Conservation (phyloP, 2,888 invertebrate genomes). For the Polydesmus complanatus region DNA sequence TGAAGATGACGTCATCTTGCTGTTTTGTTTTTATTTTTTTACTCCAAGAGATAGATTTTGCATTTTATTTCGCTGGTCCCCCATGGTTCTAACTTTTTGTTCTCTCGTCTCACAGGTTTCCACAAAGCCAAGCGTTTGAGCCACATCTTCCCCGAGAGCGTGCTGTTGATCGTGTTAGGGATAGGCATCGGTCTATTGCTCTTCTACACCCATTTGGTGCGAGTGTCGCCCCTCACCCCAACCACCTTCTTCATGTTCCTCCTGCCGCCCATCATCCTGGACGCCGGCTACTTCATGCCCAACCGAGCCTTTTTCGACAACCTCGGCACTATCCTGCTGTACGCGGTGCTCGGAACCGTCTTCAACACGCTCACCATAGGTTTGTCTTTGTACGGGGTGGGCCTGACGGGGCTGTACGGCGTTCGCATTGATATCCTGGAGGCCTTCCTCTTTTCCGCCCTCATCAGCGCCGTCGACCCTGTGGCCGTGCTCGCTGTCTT, state of each 20-base stretch:
- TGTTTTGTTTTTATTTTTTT: too few relatives aligned
- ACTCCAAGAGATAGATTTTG: too few relatives aligned
- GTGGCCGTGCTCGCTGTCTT: conserved; percentile 94
- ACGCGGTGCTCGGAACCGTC: conserved; percentile 88
- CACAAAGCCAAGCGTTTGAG: conserved; percentile 86
- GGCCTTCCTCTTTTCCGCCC: conserved; percentile 73
- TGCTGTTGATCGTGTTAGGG: conserved; percentile 87
- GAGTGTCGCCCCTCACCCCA: conserved; percentile 72
- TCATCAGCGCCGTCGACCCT: conserved; percentile 94
- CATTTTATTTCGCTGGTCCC: too few relatives aligned
- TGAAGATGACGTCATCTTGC: too few relatives aligned
- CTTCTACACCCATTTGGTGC: conserved; percentile 51
- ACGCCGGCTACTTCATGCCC: conserved; percentile 99
- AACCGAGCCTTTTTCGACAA: conserved; percentile 96
- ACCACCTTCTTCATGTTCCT: conserved; percentile 96
- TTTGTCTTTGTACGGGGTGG: conserved; percentile 69
- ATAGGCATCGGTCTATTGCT: conserved; percentile 73
- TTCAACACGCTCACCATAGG: conserved; percentile 65
- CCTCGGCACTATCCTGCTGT: conserved; percentile 83
- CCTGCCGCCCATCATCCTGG: conserved; percentile 94
- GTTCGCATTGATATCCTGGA: conserved; percentile 51
- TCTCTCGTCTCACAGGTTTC: too few relatives aligned
- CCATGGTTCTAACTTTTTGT: too few relatives aligned
- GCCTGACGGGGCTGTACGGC: conserved; percentile 64
- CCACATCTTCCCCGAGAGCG: conserved; percentile 92